Conservation (phyloP, 2,888 invertebrate species). For the Oegoconia quadripuncta region DNA sequence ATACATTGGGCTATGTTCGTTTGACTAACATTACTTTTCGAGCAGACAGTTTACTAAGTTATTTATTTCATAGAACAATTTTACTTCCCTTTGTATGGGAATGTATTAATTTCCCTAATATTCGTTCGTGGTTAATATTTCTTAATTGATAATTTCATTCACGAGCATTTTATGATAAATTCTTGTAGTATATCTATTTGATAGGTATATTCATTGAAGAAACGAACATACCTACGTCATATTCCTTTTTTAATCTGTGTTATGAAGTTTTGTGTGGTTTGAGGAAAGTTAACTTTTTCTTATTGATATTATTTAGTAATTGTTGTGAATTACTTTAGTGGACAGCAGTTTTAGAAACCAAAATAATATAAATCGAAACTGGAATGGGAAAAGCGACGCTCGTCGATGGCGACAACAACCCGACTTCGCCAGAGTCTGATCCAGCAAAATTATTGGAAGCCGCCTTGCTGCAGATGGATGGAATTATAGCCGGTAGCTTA, state of each 20-base stretch:
- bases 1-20: no score
- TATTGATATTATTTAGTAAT: constrained; percentile 16
- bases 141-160: no score
- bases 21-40: no score
- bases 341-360: constrained; percentile 8
- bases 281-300: constrained; percentile 52
- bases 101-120: no score
- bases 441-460: constrained; percentile 92
- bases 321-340: constrained; percentile 15
- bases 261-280: constrained; percentile 64
- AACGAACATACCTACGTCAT: neutral
- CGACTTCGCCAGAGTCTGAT: constrained; percentile 84
- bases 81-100: no score
- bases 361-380: constrained; percentile 21
- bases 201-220: neutral
- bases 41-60: no score
- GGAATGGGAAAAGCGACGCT: constrained; percentile 71
- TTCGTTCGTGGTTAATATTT: no score
- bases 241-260: constrained; percentile 8
- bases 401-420: constrained; percentile 73
- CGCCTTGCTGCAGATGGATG: constrained; percentile 93
- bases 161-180: no score
- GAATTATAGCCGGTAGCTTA: constrained; percentile 87
- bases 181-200: no score
- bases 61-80: no score